These are phyloP conservation scores for Caenorhabditis virilis DNA, from an alignment of 2,888 invertebrate species.

Conservation along the genomic window DNA sequence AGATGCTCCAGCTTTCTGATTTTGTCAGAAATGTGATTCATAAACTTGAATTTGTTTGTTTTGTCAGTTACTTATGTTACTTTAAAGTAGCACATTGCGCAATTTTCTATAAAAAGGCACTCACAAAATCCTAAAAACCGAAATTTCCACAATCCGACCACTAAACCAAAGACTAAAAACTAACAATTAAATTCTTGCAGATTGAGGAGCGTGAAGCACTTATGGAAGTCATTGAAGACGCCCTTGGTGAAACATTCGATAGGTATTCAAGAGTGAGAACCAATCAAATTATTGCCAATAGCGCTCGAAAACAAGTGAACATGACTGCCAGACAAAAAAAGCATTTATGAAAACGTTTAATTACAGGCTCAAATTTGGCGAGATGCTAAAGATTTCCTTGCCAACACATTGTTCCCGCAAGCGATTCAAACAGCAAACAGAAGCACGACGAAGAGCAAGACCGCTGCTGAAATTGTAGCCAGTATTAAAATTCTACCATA, in stretches of 20 bases:
- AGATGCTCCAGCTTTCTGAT: too few species aligned
- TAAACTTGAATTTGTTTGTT: not conserved
- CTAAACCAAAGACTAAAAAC: too few species aligned
- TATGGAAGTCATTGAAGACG: conserved; percentile 61
- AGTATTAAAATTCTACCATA: conserved; percentile 50
- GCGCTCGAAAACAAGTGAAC: conserved; percentile 60
- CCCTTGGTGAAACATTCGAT: conserved; percentile 65
- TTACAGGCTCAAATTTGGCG: conserved; percentile 61
- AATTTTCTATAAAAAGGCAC: too few species aligned
- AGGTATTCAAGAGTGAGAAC: conserved; percentile 58
- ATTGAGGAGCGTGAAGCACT: conserved; percentile 56
- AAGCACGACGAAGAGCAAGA: conserved; percentile 32
- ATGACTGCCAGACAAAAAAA: too few species aligned
- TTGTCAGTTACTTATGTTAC: too few species aligned
- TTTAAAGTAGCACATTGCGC: too few species aligned
- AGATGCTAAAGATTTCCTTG: conserved; percentile 64
- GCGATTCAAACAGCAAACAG: conserved; percentile 57
- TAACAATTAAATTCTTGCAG: too few species aligned
- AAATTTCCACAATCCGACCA: not conserved
- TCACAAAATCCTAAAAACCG: too few species aligned
- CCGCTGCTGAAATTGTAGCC: conserved; percentile 51
- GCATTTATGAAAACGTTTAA: too few species aligned
- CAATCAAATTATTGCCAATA: conserved; percentile 62
- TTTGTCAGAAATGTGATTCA: not conserved
- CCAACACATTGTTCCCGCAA: conserved; percentile 56